Conservation (phyloP, 2,113 vertebrate genomes). For the Chaetodon trifascialis region DNA sequence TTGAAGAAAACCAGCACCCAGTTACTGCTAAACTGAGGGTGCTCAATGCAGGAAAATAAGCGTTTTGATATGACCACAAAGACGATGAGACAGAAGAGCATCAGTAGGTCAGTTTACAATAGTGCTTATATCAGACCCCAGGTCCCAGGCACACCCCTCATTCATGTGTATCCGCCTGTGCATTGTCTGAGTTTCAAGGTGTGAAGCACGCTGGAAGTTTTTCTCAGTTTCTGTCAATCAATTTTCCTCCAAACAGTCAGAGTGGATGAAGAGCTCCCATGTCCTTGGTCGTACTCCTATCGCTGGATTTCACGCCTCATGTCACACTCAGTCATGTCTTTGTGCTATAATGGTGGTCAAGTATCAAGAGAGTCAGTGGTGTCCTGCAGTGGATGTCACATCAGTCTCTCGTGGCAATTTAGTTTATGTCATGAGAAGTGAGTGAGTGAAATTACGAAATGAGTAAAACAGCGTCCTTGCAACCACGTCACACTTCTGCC, state of each 20-base stretch:
- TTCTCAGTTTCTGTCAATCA: neutral
- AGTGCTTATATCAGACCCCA: neutral
- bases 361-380: neutral
- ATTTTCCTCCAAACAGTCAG: no score
- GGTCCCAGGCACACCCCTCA: no score
- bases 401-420: neutral
- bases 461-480: neutral
- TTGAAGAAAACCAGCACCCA: neutral
- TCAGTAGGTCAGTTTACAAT: neutral
- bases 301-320: neutral
- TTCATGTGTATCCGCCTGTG: neutral
- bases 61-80: no score
- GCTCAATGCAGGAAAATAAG: no score
- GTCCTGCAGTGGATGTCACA: neutral
- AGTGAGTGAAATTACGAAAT: neutral
- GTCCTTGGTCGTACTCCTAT: no score
- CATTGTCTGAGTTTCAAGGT: neutral
- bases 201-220: neutral
- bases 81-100: no score
- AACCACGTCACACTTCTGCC: neutral
- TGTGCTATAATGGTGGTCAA: neutral
- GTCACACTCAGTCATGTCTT: conserved; percentile 1
- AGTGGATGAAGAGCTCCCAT: neutral
- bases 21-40: no score
- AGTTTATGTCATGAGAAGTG: neutral